These are phyloP conservation scores for Tupaia chinensis DNA, from an alignment of 2,113 vertebrate species.

Conservation along the genomic window DNA sequence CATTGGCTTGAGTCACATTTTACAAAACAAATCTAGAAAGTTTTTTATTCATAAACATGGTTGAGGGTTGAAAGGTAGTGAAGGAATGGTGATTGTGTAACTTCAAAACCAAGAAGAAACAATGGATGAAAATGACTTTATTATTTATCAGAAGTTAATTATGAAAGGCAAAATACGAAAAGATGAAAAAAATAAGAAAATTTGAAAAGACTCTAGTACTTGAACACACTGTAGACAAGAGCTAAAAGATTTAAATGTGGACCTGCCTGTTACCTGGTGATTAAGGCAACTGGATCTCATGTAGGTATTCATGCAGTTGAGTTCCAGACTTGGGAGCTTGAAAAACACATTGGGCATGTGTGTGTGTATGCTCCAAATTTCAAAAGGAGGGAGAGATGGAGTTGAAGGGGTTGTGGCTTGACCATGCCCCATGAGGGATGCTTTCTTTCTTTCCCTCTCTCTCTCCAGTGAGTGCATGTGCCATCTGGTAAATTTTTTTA, in stretches of 20 bases:
- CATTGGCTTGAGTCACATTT: conserved; percentile 4
- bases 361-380: no score
- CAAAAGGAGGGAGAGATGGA: no score
- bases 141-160: background rate
- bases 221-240: background rate
- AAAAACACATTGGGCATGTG: no score
- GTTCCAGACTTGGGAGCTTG: no score
- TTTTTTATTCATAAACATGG: conserved; percentile 10
- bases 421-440: no score
- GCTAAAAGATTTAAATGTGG: background rate
- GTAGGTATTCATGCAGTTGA: no score
- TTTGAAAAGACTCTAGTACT: background rate
- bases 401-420: no score
- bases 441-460: no score
- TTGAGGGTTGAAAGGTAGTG: background rate
- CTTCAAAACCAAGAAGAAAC: conserved; percentile 48
- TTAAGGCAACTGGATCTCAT: no score
- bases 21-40: background rate
- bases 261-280: no score
- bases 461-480: no score
- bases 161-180: background rate
- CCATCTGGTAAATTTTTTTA: no score
- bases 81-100: background rate
- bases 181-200: conserved; percentile 29
- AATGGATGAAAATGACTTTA: conserved; percentile 18